Evolutionary conservation across 2,113 vertebrate species (phyloP).

Genomic region (Psittacula cyanocephala): DNA sequence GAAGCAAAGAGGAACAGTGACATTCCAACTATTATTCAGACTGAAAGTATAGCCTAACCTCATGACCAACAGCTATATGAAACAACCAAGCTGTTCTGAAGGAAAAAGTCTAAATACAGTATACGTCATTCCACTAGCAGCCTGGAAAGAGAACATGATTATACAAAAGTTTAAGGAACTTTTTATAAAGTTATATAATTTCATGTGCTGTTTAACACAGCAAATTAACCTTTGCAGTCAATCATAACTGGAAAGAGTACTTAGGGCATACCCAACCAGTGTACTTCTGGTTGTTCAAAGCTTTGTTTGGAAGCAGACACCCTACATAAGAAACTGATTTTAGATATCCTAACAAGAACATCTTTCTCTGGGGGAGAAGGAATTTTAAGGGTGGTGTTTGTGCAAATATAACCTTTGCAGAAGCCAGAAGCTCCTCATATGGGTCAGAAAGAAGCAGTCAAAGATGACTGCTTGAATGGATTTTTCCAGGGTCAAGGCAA

Average conservation of each 20-base stretch:
- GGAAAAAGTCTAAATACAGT: background rate
- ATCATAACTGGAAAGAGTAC: background rate
- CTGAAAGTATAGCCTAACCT: background rate
- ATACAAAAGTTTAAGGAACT: background rate
- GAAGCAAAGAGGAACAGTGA: background rate
- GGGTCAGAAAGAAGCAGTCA: background rate
- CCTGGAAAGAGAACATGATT: background rate
- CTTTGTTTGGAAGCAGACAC: background rate
- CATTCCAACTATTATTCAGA: background rate
- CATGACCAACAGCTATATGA: background rate
- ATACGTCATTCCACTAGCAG: background rate
- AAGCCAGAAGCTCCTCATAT: background rate
- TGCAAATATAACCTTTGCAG: background rate
- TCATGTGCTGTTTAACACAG: background rate
- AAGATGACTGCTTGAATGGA: background rate
- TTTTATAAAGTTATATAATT: background rate
- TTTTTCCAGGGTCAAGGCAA: slow-evolving; percentile 6
- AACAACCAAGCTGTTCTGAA: background rate
- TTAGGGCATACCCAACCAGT: background rate
- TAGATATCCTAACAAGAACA: background rate
- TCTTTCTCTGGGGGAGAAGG: background rate
- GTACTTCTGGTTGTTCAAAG: background rate
- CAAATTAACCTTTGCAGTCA: background rate
- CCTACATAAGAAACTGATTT: background rate
- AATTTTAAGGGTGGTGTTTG: background rate